Percentiles rank a stretch among this genome's conserved stretches.
Conservation (phyloP, 2,797 vertebrate species). For the Sebastolobus altivelis region DNA sequence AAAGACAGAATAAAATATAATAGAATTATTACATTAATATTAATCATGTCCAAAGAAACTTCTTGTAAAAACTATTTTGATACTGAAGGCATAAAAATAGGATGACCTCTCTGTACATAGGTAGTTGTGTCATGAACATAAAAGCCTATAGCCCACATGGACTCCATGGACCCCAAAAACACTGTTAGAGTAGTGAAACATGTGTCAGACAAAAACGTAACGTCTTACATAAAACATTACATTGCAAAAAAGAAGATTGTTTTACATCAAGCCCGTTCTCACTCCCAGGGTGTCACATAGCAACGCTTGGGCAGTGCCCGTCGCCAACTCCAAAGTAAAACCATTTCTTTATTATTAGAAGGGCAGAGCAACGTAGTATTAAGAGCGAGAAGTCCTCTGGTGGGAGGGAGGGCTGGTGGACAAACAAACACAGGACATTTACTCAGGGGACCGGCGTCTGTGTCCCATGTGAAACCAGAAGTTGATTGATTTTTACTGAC, state of each 20-base stretch:
- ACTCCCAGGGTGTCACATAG: no score
- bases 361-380: no score
- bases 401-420: no score
- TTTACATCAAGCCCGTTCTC: neutral
- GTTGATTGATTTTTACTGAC: no score
- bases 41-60: neutral
- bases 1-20: conserved; percentile 6
- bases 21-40: neutral
- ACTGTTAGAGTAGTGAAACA: neutral
- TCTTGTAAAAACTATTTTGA: neutral
- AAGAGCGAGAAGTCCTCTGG: no score
- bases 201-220: neutral
- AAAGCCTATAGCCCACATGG: accelerated
- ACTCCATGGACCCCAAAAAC: neutral
- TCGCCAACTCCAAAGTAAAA: neutral
- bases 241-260: neutral
- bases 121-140: neutral
- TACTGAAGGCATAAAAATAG: neutral
- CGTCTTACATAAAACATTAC: neutral
- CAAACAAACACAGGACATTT: no score
- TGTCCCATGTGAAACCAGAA: no score
- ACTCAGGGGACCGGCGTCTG: no score
- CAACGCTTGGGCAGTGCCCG: no score
- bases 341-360: neutral
- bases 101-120: neutral